Evolutionary conservation across 2,888 invertebrate genomes (phyloP), one percentile per base, ranked within the genome.

Genomic region (Phymatocera aterrima): DNA sequence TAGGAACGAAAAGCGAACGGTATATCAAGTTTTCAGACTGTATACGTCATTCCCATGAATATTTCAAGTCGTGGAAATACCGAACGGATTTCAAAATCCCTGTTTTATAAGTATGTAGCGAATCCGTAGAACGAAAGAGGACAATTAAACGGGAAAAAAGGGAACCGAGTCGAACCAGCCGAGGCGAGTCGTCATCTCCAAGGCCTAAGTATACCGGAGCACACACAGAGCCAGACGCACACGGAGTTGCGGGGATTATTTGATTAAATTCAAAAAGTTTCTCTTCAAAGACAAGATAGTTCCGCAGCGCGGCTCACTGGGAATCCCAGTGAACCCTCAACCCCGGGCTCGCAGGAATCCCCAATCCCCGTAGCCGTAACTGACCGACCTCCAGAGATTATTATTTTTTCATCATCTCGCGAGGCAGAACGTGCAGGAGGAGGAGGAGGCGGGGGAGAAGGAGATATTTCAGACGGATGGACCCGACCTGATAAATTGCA

Each of bases 401-500:
- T 81, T 81, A 81, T 81, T 81, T 80, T 81, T 81, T 81, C 81
- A 81, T 81, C 81, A 81, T 77, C 78, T 64, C 74, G 74, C 37
- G 31, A 74, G 74, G 40, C 34, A 46, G 77, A 64, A 46, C 24
- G 34, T 31, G 77, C 48, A 12, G 51, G 77, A 37, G 31, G 31
- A 12, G 64, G 15, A 21, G 31, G 28, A 18, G 40, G 21, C 12
- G 40, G 31, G 18, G 18, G 46, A 8, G 37, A 12, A 46, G 18
- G 57, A 51, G 43, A 77, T 54, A 77, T 65, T 57, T 61, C 57
- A 80, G 77, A 51, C 48, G 78, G 82, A 86, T 83, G 84, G 85
- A 83, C 85, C n/a, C 85, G 84, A 82, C 84, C 86, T 84, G 83
- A 88, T 89, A 89, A 89, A 89, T 89, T 90, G 88, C 88, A 89